Evolutionary conservation across 92 coral and sea anemone species (phyloP).

Genomic region (Zoanthus gigantus): DNA sequence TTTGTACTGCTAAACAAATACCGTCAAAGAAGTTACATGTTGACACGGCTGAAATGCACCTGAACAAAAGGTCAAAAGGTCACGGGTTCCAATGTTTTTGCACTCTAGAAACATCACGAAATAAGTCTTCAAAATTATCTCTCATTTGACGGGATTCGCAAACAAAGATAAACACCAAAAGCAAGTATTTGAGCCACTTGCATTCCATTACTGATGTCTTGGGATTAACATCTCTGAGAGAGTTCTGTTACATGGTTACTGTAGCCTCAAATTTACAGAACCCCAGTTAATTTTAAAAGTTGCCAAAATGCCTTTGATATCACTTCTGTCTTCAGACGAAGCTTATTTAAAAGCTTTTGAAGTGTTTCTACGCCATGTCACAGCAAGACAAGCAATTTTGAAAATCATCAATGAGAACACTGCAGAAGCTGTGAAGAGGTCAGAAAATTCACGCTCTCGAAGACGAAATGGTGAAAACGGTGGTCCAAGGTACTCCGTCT

Average conservation of each 20-base stretch:
- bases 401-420: slow-evolving; percentile 43
- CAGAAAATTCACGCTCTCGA: slow-evolving; percentile 21
- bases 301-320: slow-evolving; percentile 30
- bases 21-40: neutral
- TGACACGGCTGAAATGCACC: slow-evolving; percentile 31
- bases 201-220: slow-evolving; percentile 25
- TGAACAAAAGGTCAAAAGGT: slow-evolving; percentile 39
- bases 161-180: slow-evolving; percentile 28
- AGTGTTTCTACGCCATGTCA: slow-evolving; percentile 46
- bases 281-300: neutral
- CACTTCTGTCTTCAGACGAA: slow-evolving; percentile 42
- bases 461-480: slow-evolving; percentile 37
- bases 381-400: slow-evolving; percentile 48
- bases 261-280: neutral
- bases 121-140: slow-evolving; percentile 37
- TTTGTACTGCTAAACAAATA: neutral
- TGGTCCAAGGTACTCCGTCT: slow-evolving; percentile 48
- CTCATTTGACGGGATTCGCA: slow-evolving; percentile 14
- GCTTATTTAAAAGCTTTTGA: slow-evolving; percentile 46
- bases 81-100: slow-evolving; percentile 30
- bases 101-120: slow-evolving; percentile 47
- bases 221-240: neutral
- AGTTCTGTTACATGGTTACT: neutral
- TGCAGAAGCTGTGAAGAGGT: slow-evolving; percentile 10
- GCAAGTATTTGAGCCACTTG: slow-evolving; percentile 12